Evolutionary conservation across 2,888 invertebrate species (phyloP), one percentile per base, ranked within the genome.

Genomic region (Vandiemenella viatica): DNA sequence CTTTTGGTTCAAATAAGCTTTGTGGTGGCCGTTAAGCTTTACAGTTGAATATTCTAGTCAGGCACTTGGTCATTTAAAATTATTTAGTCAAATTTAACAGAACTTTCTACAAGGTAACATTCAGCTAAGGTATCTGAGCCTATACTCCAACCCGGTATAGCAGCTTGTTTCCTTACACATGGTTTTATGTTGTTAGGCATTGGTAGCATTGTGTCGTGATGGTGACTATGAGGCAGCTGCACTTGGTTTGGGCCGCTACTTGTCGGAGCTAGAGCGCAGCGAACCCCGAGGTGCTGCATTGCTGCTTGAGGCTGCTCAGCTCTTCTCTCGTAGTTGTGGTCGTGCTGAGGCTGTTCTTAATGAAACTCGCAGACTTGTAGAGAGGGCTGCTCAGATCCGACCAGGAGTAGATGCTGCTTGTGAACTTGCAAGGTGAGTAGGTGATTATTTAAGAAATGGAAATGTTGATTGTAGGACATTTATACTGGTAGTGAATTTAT

Each of bases 231-330:
- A 79, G 50, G 80, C 84, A 62, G 82, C 82, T 1, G 70, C 77
- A 5, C 74, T 75, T 51, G 75, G 76, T 54, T 65, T 93, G 0
- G 79, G 81, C 53, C 78, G 78, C 52, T 76, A 86, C 46, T 74
- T 79, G 46, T 65, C 70, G 37, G 70, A 77, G 23, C 65, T 90
- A 50, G 82, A 85, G 58, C 75, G 71, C 53, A 72, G 76, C 43
- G 95, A 95, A 65, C 73, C 83, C 0, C 79, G 80, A 56, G 93
- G 91, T 67, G 74, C 77, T 0, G 71, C 70, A 53, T 71, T 89
- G 20, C 76, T 85, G 58, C 69, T 80, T 50, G 76, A 79, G 55
- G 79, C 77, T 55, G 79, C 88, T 17, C 79, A 81, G 59, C 60
- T 73, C 7, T 71, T 74, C 58, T 68, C 69, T 17, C 73, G 81